phyloP scores from a whole-genome alignment of 2,888 invertebrate genomes.

The Mesopsocus fuscifrons region DNA sequence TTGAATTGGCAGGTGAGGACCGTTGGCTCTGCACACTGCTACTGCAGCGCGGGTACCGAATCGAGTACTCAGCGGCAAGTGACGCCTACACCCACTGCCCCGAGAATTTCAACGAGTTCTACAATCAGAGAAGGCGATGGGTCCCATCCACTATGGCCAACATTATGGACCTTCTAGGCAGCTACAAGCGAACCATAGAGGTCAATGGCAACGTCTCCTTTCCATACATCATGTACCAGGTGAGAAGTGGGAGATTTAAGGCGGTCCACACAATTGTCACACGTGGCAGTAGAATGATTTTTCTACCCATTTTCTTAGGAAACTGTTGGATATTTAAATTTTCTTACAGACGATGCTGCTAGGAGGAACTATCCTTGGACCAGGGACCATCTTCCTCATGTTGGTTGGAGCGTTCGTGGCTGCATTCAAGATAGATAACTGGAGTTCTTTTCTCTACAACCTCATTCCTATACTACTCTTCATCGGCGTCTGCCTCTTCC shows the following conservation, averaged over 20 bases:
- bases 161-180: constrained; percentile 67
- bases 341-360: constrained; percentile 37
- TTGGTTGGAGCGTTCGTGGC: constrained; percentile 64
- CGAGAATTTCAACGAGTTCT: constrained; percentile 83
- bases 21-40: constrained; percentile 88
- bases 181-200: constrained; percentile 56
- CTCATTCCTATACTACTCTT: constrained; percentile 46
- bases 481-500: constrained; percentile 43
- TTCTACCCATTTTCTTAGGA: too few species aligned
- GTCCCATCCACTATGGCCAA: constrained; percentile 93
- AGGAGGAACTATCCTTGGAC: constrained; percentile 60
- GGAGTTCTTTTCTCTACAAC: constrained; percentile 43
- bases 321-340: too few species aligned
- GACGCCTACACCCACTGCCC: constrained; percentile 92
- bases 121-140: constrained; percentile 86
- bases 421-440: constrained; percentile 52
- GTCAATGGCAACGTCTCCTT: constrained; percentile 80
- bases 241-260: too few species aligned
- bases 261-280: too few species aligned
- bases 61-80: constrained; percentile 89
- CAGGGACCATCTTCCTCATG: constrained; percentile 68
- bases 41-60: constrained; percentile 74
- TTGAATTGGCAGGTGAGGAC: constrained; percentile 78
- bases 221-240: constrained; percentile 55
- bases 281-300: too few species aligned